These are phyloP conservation scores for Leptinotarsa defecta DNA, from an alignment of 1,140 invertebrate species.

Conservation along the genomic window DNA sequence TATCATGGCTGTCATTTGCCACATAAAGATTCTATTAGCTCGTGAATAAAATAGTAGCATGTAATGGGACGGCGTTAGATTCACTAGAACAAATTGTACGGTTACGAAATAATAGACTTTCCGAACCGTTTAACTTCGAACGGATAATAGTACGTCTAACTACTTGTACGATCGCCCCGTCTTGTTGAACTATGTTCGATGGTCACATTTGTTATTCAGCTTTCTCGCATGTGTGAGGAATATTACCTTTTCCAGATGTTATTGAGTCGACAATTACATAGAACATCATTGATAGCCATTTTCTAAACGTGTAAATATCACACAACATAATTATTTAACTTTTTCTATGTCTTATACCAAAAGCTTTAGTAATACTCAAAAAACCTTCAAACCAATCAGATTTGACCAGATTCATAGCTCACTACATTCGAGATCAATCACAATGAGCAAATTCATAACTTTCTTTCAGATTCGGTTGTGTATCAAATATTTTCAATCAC, in stretches of 20 bases:
- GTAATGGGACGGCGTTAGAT: slow-evolving; percentile 19
- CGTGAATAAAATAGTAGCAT: slow-evolving; percentile 18
- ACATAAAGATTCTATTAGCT: slow-evolving; percentile 16
- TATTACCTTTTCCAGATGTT: background rate
- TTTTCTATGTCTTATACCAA: too few relatives aligned
- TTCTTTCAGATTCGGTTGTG: too few relatives aligned
- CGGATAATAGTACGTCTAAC: slow-evolving; percentile 11
- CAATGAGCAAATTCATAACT: too few relatives aligned
- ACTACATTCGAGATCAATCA: too few relatives aligned
- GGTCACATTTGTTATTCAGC: slow-evolving; percentile 8
- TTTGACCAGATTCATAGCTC: too few relatives aligned
- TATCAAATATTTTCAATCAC: too few relatives aligned
- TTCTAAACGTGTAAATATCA: too few relatives aligned
- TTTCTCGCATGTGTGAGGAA: background rate
- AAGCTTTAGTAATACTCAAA: too few relatives aligned
- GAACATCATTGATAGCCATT: too few relatives aligned
- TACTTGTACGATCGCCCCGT: background rate
- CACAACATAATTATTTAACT: too few relatives aligned
- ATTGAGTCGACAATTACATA: background rate
- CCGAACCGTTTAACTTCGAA: slow-evolving; percentile 28
- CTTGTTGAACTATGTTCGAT: slow-evolving; percentile 8
- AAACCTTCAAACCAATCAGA: too few relatives aligned
- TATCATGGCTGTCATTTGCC: slow-evolving; percentile 17
- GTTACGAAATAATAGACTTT: slow-evolving; percentile 27
- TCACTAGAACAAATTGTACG: slow-evolving; percentile 27